These are phyloP conservation scores for Mesorhabditis spiculigera DNA, from an alignment of 2,888 invertebrate species.

Conservation along the genomic window DNA sequence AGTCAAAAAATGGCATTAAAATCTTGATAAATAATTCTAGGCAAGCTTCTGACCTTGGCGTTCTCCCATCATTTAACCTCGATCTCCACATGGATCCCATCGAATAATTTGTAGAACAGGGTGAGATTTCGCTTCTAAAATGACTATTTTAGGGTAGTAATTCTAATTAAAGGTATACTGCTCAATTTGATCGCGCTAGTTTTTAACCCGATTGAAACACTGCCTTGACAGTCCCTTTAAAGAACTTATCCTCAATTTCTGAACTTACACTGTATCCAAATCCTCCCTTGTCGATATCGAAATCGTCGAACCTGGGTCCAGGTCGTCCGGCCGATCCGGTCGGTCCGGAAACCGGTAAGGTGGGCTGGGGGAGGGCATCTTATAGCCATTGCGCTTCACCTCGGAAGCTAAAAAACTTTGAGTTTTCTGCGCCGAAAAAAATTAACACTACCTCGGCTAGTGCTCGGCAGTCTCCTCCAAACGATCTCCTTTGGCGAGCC, in stretches of 20 bases:
- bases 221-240: too few relatives aligned
- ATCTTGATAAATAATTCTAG: too few relatives aligned
- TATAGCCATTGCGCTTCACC: too few relatives aligned
- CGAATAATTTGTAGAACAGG: constrained; percentile 4
- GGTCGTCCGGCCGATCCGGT: too few relatives aligned
- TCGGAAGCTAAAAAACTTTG: too few relatives aligned
- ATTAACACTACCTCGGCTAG: not conserved
- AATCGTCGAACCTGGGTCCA: not conserved
- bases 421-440: too few relatives aligned
- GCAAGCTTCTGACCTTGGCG: not conserved
- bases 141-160: not conserved
- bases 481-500: constrained; percentile 24
- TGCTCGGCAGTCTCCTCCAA: constrained; percentile 27
- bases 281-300: not conserved
- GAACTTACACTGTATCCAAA: not conserved
- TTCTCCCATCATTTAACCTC: constrained; percentile 5
- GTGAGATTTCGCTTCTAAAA: constrained; percentile 2
- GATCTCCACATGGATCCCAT: not conserved
- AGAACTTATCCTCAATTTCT: too few relatives aligned
- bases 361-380: too few relatives aligned
- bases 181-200: too few relatives aligned
- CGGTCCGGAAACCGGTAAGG: too few relatives aligned
- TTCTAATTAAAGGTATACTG: not conserved
- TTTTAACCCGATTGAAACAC: too few relatives aligned
- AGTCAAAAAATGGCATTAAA: too few relatives aligned